phyloP scores from a whole-genome alignment of 1,140 invertebrate species.

The Drosophila suzukii region DNA sequence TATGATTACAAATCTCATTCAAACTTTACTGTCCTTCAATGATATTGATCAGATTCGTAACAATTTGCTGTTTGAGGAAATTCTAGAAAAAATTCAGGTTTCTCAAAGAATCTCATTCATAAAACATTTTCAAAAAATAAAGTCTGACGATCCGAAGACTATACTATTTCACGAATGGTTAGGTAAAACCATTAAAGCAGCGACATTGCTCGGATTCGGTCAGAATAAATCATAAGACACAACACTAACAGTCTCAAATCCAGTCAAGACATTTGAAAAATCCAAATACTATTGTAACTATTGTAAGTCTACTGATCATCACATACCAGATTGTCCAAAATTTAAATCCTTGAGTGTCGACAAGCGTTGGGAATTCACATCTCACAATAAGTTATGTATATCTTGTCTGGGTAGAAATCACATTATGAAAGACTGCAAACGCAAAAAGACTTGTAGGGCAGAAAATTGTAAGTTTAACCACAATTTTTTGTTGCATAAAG shows the following conservation, averaged over 20 bases:
- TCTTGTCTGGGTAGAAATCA: slow-evolving; percentile 13
- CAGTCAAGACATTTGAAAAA: background rate
- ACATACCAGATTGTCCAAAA: slow-evolving; percentile 6
- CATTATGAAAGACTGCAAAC: slow-evolving; percentile 11
- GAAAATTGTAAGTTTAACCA: slow-evolving; percentile 9
- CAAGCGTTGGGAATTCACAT: slow-evolving; percentile 5
- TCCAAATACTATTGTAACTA: slow-evolving; percentile 16
- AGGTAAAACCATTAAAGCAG: slow-evolving; percentile 15
- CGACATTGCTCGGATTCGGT: slow-evolving; percentile 8
- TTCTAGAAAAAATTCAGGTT: slow-evolving; percentile 18
- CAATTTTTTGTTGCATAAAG: slow-evolving; percentile 19
- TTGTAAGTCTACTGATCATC: slow-evolving; percentile 19
- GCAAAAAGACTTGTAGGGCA: slow-evolving; percentile 4
- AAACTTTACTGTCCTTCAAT: slow-evolving; percentile 8
- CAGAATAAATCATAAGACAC: slow-evolving; percentile 9
- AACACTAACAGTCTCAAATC: slow-evolving; percentile 16
- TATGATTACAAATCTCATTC: slow-evolving; percentile 23
- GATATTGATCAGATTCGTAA: slow-evolving; percentile 19
- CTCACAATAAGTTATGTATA: slow-evolving; percentile 11
- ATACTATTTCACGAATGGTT: slow-evolving; percentile 17
- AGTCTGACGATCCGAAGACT: background rate
- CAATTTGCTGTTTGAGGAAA: slow-evolving; percentile 21
- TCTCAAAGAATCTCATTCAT: slow-evolving; percentile 18
- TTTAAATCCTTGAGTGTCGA: slow-evolving; percentile 17
- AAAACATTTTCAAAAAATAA: slow-evolving; percentile 7